Base-by-base conservation (phyloP, 2,113 vertebrate species). In the Labeo rohita region DNA sequence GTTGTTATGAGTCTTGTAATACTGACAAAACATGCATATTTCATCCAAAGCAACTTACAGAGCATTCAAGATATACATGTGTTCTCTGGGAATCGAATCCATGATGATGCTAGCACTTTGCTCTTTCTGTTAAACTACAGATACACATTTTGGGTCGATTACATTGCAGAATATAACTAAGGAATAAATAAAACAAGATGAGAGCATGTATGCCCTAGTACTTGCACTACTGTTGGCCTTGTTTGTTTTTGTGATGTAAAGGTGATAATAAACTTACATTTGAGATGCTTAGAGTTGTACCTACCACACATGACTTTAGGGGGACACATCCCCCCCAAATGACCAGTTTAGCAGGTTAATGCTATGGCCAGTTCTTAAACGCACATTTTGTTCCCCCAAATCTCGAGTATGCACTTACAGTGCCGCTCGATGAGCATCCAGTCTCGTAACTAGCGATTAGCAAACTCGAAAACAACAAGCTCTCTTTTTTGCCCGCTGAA, bases 401-500 rank as follows among this genome's bases (percentile, higher is more conserved):
- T 28, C 23, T 13, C 16, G 12, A 68, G n/a, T 2, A n/a, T 13
- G 45, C 47, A 12, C 63, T 82, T 50, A 68, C 15, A 21, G n/a
- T 49, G 6, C 12, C 18, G 9, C 80, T 34, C 6, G 18, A 4
- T 45, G 61, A 66, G 61, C 21, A 13, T 45, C 36, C 36, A 23
- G 56, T 61, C 56, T 9, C 56, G 34, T 65, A 80, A 65, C 72
- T 80, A 52, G 21, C 13, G 2, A 23, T 75, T 36, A 79, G 59
- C 72, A 54, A 61, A n/a, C 65, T 23, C 78, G 36, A 59, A 77
- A 77, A 74, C 36, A 83, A 47, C 11, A 15, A 50, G 23, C 52
- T 56, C 23, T 61, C 34, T 79, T 80, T 80, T 61, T 52, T 13
- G 63, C 28, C 72, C 5, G 84, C 36, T 93, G 93, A 94, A 93